Evolutionary conservation across 1,140 invertebrate species (phyloP).

Genomic region (Zaprionus tsacasi): DNA sequence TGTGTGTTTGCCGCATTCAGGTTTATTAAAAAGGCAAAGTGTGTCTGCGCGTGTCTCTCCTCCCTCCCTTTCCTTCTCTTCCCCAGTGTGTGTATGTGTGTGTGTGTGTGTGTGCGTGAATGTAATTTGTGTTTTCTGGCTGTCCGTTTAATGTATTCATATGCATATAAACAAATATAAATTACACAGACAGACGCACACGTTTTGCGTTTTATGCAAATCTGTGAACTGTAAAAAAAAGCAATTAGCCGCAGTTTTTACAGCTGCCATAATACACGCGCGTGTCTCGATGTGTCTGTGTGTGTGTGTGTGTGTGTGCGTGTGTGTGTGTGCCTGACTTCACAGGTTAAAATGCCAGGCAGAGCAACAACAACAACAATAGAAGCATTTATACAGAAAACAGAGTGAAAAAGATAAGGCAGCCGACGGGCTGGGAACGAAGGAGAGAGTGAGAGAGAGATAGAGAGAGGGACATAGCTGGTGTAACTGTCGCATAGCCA

Average conservation of each 20-base stretch:
- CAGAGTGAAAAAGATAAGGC: slow-evolving; percentile 24
- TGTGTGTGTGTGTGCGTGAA: slow-evolving; percentile 26
- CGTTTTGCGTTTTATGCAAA: slow-evolving; percentile 65
- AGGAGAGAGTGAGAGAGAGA: background rate
- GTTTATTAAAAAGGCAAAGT: slow-evolving; percentile 64
- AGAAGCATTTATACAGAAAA: slow-evolving; percentile 11
- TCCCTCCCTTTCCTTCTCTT: background rate
- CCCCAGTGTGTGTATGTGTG: background rate
- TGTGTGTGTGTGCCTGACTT: slow-evolving; percentile 19
- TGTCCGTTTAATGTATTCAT: slow-evolving; percentile 66
- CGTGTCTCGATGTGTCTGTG: background rate
- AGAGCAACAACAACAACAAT: slow-evolving; percentile 13
- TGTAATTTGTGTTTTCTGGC: slow-evolving; percentile 51
- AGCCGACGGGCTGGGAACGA: no score
- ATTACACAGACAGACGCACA: slow-evolving; percentile 61
- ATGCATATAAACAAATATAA: slow-evolving; percentile 79
- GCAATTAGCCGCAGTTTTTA: slow-evolving; percentile 74
- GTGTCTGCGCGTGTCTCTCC: slow-evolving; percentile 4
- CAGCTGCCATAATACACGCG: slow-evolving; percentile 27
- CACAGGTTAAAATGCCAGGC: slow-evolving; percentile 35
- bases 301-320: background rate
- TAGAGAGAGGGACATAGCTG: background rate
- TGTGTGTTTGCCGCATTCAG: slow-evolving; percentile 51
- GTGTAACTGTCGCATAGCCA: background rate
- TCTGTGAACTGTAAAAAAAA: slow-evolving; percentile 62